Percentiles rank a stretch among this genome's conserved stretches.
These are phyloP conservation scores for Odontomyia ornata DNA, from an alignment of 2,888 invertebrate genomes.

Conservation along the genomic window DNA sequence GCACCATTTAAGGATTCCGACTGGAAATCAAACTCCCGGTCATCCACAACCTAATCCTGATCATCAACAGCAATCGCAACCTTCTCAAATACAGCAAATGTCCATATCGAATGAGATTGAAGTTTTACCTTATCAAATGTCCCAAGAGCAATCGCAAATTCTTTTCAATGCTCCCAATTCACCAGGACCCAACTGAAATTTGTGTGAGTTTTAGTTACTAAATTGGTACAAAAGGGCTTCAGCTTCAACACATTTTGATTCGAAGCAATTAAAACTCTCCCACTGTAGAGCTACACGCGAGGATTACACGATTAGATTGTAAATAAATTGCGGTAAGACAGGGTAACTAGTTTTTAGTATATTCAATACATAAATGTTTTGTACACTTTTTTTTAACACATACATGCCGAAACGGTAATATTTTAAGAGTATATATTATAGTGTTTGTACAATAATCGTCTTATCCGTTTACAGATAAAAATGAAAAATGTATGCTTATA, in stretches of 20 bases:
- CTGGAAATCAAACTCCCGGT: slow-evolving; percentile 57
- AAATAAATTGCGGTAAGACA: not conserved
- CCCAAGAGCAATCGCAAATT: slow-evolving; percentile 64
- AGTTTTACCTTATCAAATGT: slow-evolving; percentile 64
- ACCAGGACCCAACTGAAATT: slow-evolving; percentile 51
- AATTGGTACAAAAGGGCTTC: too few species aligned
- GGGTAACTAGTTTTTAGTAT: slow-evolving; percentile 2
- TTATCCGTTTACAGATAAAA: too few species aligned
- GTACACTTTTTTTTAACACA: not conserved
- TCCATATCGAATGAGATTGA: slow-evolving; percentile 61
- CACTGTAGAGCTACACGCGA: not conserved
- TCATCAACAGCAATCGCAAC: slow-evolving; percentile 51
- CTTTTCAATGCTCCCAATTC: slow-evolving; percentile 60
- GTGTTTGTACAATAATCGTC: too few species aligned
- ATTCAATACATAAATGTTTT: not conserved
- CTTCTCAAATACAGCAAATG: slow-evolving; percentile 53
- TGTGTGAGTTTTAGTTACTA: not conserved
- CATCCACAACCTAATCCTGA: slow-evolving; percentile 52
- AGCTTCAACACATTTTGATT: too few species aligned
- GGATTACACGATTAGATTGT: not conserved
- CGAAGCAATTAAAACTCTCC: not conserved
- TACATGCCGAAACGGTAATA: too few species aligned
- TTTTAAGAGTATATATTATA: too few species aligned
- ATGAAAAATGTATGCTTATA: too few species aligned
- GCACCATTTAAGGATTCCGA: slow-evolving; percentile 59